Evolutionary conservation across 2,888 invertebrate species (phyloP), one percentile per base, ranked within the genome.

Genomic region (Latrodectus hesperus): DNA sequence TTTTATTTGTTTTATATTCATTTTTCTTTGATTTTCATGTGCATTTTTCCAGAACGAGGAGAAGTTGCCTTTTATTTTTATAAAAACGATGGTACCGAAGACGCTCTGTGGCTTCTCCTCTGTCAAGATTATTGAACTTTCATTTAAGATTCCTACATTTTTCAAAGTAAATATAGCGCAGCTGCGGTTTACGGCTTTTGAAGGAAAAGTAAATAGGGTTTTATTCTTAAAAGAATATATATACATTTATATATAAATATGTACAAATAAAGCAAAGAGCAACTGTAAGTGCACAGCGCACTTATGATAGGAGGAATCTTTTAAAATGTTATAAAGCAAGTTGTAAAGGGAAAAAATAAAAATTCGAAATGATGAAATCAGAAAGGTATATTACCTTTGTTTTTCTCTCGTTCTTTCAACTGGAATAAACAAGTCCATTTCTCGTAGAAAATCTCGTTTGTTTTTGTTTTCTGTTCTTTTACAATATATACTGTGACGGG

Each of bases 361-460:
- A 60, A 60, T 60, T 60, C 60, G 11, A 75, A 49, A 60, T 67
- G 77, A 84, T 72, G 72, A 77, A 72, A 84, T 84, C 83, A 75
- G 76, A 83, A 64, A 67, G 71, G 71, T 70, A 60, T 83, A 75
- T 72, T 72, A 52, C 67, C 53, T 77, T 76, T 84, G 67, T 81
- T 74, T 68, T 77, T 51, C 14, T 51, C 16, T 38, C 11, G 14
- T 26, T 70, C 17, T 22, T 65, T 71, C 84, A 76, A 60, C 55
- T 77, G 65, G 72, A 67, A 84, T 84, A 84, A 84, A 77, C 72
- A 84, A 78, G 77, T 73, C 77, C 77, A 71, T 84, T 78, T 84
- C 77, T 77, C 77, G 16, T 26, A 76, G 64, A 76, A 77, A 76
- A 73, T 68, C 71, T 84, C 77, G 60, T 76, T 82, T n/a, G 72